Conservation (phyloP, 2,113 vertebrate species). For the Smithornis capensis region DNA sequence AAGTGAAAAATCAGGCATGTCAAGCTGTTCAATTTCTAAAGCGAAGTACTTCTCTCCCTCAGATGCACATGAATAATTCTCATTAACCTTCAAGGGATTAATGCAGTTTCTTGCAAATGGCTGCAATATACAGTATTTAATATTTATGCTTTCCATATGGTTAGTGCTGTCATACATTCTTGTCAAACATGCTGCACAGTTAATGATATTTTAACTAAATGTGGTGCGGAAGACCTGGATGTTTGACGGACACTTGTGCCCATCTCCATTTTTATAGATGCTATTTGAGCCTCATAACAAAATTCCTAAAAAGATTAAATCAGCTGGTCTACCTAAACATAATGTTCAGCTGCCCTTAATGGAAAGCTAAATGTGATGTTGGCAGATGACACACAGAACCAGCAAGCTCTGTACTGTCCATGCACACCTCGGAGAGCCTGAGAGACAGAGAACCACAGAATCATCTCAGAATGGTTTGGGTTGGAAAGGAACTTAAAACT, state of each 20-base stretch:
- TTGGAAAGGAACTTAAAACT: neutral
- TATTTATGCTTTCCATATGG: slow-evolving; percentile 73
- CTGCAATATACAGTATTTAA: slow-evolving; percentile 69
- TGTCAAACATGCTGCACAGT: slow-evolving; percentile 61
- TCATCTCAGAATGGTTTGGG: neutral
- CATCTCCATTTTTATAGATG: slow-evolving; percentile 47
- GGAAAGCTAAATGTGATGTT: neutral
- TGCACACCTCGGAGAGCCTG: neutral
- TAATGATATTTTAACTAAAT: slow-evolving; percentile 62
- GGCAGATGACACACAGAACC: neutral
- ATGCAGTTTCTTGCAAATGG: slow-evolving; percentile 71
- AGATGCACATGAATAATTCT: slow-evolving; percentile 72
- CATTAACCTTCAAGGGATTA: slow-evolving; percentile 72
- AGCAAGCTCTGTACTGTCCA: neutral
- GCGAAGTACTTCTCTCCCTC: slow-evolving; percentile 66
- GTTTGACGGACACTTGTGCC: slow-evolving; percentile 34
- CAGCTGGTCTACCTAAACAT: neutral
- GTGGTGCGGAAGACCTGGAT: neutral
- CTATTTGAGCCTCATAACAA: slow-evolving; percentile 5
- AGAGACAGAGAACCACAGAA: neutral
- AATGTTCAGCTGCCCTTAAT: slow-evolving; percentile 1
- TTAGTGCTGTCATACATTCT: slow-evolving; percentile 60
- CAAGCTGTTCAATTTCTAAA: slow-evolving; percentile 64
- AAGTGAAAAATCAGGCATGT: slow-evolving; percentile 67
- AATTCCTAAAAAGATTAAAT: slow-evolving; percentile 29